Evolutionary conservation across 2,113 vertebrate genomes (phyloP).

Genomic region (Collichthys lucidus): DNA sequence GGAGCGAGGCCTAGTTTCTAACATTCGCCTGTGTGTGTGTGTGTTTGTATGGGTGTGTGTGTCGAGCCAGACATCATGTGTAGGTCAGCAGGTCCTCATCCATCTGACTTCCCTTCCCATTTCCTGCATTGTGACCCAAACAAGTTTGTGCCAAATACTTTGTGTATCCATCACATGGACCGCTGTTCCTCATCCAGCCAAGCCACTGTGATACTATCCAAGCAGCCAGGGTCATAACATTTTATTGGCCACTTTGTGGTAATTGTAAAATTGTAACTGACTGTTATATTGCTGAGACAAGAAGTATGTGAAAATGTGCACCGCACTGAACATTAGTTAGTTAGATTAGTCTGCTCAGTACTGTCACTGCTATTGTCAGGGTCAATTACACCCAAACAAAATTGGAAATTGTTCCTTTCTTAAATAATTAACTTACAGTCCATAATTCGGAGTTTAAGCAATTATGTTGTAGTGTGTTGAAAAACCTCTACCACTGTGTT

Average conservation of each 20-base stretch:
- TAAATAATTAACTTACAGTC: not conserved
- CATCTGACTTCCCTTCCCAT: conserved; percentile 58
- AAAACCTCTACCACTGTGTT: not conserved
- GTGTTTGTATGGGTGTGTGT: conserved; percentile 1
- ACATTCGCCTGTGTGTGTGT: conserved; percentile 9
- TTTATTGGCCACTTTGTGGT: not conserved
- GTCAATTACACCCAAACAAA: not conserved
- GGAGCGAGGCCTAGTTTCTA: conserved; percentile 37
- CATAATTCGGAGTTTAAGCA: not conserved
- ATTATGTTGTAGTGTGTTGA: not conserved
- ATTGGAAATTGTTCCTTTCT: not conserved
- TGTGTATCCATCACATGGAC: not conserved
- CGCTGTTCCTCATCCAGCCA: not conserved
- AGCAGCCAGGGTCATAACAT: not conserved
- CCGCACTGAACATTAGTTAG: no score
- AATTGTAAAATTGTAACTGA: not conserved
- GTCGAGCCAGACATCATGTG: conserved; percentile 36
- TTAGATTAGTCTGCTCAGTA: no score
- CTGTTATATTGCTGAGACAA: not conserved
- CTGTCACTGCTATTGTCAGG: not conserved
- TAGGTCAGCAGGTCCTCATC: conserved; percentile 64
- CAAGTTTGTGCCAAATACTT: conserved; percentile 7
- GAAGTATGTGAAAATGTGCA: not conserved
- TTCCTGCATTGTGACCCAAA: conserved; percentile 53
- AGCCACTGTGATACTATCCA: not conserved